Evolutionary conservation across 2,797 vertebrate species (phyloP).

Genomic region (Gymnodraco acuticeps): DNA sequence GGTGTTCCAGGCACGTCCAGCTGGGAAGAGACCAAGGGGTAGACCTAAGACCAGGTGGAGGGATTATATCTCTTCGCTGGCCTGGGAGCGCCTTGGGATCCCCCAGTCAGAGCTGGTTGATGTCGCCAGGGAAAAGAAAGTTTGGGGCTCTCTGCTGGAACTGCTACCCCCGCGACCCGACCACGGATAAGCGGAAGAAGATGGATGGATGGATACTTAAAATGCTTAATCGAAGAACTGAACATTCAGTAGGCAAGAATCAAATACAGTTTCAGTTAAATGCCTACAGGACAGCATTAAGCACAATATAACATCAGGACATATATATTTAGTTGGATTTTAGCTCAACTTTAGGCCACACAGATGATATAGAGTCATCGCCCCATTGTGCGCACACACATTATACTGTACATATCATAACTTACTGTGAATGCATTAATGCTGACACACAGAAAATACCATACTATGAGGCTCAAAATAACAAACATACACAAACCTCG

Average conservation of each 20-base stretch:
- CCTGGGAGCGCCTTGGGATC: too few species aligned
- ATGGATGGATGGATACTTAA: too few species aligned
- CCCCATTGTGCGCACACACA: not conserved
- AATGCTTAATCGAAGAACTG: not conserved
- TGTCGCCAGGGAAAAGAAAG: too few species aligned
- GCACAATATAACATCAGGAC: not conserved
- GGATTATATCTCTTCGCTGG: too few species aligned
- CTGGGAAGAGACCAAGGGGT: too few species aligned
- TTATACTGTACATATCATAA: not conserved
- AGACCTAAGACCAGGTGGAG: too few species aligned
- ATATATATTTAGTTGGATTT: not conserved
- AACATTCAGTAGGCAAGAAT: not conserved
- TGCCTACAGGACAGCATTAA: not conserved
- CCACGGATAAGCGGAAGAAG: too few species aligned
- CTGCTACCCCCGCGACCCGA: too few species aligned
- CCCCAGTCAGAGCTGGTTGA: too few species aligned
- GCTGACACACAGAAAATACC: conserved; percentile 2
- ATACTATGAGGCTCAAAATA: conserved; percentile 1
- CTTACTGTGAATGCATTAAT: not conserved
- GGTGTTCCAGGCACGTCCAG: too few species aligned
- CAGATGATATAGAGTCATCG: too few species aligned
- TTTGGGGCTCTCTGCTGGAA: too few species aligned
- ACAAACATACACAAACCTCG: conserved; percentile 1
- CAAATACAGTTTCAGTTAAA: not conserved
- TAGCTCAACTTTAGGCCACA: not conserved